These are phyloP conservation scores for Bergia sp. DNA, from an alignment of 92 coral and sea anemone species.

Conservation along the genomic window DNA sequence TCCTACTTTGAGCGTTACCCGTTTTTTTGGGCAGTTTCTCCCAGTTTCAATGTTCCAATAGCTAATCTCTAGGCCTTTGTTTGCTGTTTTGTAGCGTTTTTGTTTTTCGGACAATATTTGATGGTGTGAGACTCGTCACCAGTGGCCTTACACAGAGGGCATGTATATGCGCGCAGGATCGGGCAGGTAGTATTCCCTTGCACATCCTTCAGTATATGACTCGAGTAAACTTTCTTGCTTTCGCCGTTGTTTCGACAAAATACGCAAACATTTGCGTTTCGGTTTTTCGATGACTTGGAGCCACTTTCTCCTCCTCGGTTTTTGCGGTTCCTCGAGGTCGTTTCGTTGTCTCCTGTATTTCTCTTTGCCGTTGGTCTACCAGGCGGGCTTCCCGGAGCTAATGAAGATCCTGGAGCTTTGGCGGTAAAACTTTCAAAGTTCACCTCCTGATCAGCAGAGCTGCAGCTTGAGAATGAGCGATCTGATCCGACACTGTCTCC, in stretches of 20 bases:
- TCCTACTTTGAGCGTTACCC: not conserved
- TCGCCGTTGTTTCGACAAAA: conserved; percentile 99
- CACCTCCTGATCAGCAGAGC: conserved; percentile 87
- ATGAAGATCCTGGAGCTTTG: conserved; percentile 84
- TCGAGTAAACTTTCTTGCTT: conserved; percentile 96
- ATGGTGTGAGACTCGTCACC: conserved; percentile 98
- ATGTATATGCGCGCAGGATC: conserved; percentile 95
- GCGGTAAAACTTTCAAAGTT: conserved; percentile 70
- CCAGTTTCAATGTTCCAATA: not conserved
- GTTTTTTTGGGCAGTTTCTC: not conserved
- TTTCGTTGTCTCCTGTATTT: conserved; percentile 67
- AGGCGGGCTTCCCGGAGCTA: conserved; percentile 82
- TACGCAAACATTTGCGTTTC: conserved; percentile 98
- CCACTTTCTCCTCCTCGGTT: conserved; percentile 75
- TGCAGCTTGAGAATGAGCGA: conserved; percentile 91
- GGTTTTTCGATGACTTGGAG: conserved; percentile 62
- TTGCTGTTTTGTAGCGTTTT: conserved; percentile 74
- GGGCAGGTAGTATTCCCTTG: conserved; percentile 98
- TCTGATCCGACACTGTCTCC: conserved; percentile 97
- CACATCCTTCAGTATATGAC: conserved; percentile 93
- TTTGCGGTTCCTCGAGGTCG: conserved; percentile 79
- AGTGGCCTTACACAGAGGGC: conserved; percentile 97
- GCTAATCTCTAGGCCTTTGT: conserved; percentile 15
- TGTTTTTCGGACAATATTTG: conserved; percentile 98
- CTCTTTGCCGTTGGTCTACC: conserved; percentile 57